Conservation (phyloP, 2,888 invertebrate genomes). For the Alloscopus bannaensis region DNA sequence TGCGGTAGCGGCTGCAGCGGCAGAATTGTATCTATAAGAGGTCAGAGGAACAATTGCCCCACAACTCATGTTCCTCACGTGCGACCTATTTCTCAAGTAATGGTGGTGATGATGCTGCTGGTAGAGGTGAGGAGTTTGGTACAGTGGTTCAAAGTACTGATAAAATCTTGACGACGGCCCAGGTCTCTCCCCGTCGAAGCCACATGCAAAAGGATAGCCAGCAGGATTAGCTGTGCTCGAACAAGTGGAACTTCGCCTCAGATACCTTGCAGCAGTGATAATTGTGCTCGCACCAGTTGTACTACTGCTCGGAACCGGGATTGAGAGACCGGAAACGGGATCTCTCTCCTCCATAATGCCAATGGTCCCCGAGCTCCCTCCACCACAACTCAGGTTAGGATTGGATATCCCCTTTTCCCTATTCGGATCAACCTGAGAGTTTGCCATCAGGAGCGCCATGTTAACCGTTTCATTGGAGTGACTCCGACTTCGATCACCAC, state of each 20-base stretch:
- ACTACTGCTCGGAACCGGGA: constrained; percentile 55
- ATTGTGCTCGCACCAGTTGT: constrained; percentile 11
- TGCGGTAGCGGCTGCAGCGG: constrained; percentile 46
- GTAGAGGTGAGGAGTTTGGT: constrained; percentile 48
- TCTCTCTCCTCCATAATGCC: constrained; percentile 49
- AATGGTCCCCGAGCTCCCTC: constrained; percentile 46
- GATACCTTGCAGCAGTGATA: constrained; percentile 31
- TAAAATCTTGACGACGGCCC: constrained; percentile 65
- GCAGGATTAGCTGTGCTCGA: constrained; percentile 50
- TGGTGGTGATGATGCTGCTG: constrained; percentile 60
- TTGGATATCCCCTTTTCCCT: constrained; percentile 57
- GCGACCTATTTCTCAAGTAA: constrained; percentile 42
- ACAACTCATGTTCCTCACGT: constrained; percentile 60
- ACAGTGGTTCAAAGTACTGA: constrained; percentile 52
- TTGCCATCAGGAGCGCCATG: constrained; percentile 67
- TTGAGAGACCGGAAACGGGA: constrained; percentile 56
- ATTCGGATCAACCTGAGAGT: neutral
- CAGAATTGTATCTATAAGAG: constrained; percentile 29
- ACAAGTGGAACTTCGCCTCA: constrained; percentile 60
- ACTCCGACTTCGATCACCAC: constrained; percentile 63
- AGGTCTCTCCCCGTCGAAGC: constrained; percentile 52
- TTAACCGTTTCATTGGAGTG: constrained; percentile 72
- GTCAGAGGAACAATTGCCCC: constrained; percentile 57
- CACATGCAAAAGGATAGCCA: constrained; percentile 36
- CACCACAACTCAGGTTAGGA: constrained; percentile 56